Conservation (phyloP, 2,113 vertebrate genomes). For the Apodemus sylvaticus region DNA sequence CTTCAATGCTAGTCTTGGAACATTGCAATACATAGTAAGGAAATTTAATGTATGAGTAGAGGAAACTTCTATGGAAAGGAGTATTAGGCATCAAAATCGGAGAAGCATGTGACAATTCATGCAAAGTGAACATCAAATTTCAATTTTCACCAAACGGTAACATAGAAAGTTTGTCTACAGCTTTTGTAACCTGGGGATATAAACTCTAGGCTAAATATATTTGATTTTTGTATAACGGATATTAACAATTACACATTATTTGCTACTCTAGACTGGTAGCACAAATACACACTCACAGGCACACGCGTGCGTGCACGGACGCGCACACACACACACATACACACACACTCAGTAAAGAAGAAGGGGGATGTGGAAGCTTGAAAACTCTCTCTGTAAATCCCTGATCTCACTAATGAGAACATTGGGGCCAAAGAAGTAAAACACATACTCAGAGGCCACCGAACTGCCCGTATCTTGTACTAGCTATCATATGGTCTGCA, state of each 20-base stretch:
- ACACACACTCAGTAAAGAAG: neutral
- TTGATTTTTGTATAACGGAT: neutral
- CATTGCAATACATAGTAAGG: too few species aligned
- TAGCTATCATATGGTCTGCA: neutral
- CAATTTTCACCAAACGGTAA: neutral
- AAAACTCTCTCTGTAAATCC: neutral
- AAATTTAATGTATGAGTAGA: neutral
- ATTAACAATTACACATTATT: neutral
- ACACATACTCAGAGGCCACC: neutral
- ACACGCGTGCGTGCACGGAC: neutral
- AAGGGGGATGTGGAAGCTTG: neutral
- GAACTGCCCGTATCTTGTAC: neutral
- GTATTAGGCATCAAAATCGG: neutral
- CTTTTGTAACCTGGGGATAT: neutral
- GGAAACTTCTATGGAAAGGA: neutral
- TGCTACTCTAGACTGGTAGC: neutral
- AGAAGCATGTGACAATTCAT: neutral
- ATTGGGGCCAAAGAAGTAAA: neutral
- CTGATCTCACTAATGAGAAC: neutral
- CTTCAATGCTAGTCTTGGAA: neutral
- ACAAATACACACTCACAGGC: too few species aligned
- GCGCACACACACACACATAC: neutral
- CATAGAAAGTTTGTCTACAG: neutral
- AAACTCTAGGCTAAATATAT: constrained; percentile 30
- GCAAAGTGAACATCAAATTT: neutral